A percentile compares a stretch with the other conserved stretches of the same genome.
phyloP scores from a whole-genome alignment of 2,797 vertebrate species.

The Rallus crepitans region DNA sequence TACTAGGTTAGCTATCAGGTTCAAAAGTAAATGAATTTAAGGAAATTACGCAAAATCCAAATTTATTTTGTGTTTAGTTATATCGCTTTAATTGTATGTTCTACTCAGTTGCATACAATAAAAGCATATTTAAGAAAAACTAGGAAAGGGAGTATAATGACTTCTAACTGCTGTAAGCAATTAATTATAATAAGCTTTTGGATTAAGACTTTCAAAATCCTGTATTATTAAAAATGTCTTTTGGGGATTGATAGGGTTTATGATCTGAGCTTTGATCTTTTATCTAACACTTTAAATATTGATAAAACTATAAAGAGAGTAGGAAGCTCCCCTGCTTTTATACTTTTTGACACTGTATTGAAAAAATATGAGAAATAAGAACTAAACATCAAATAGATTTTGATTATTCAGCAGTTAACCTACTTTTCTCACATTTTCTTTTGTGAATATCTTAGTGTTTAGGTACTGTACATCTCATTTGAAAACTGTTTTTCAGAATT shows the following conservation, averaged over 20 bases:
- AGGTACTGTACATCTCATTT: not conserved
- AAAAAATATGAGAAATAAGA: conserved; percentile 21
- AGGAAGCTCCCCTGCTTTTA: not conserved
- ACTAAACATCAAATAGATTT: not conserved
- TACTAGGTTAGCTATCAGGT: not conserved
- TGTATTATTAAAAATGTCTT: conserved; percentile 28
- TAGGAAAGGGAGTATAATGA: not conserved
- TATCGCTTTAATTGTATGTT: not conserved
- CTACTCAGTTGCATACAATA: not conserved
- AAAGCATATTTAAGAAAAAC: not conserved
- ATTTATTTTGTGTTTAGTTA: not conserved
- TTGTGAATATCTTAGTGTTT: not conserved
- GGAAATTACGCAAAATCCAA: not conserved
- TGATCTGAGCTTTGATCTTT: conserved; percentile 43
- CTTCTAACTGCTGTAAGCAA: not conserved
- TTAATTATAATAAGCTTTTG: not conserved
- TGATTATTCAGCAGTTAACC: not conserved
- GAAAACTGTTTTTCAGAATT: not conserved
- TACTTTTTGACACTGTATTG: not conserved
- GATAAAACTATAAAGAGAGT: not conserved
- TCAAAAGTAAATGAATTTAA: not conserved
- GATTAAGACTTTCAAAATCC: not conserved
- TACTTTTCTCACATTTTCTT: not conserved
- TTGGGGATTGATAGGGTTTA: conserved; percentile 29
- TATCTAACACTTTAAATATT: conserved; percentile 31